Percentiles rank a stretch among this genome's conserved stretches.
Conservation (phyloP, 1,140 invertebrate species). For the Riptortus pedestris region DNA sequence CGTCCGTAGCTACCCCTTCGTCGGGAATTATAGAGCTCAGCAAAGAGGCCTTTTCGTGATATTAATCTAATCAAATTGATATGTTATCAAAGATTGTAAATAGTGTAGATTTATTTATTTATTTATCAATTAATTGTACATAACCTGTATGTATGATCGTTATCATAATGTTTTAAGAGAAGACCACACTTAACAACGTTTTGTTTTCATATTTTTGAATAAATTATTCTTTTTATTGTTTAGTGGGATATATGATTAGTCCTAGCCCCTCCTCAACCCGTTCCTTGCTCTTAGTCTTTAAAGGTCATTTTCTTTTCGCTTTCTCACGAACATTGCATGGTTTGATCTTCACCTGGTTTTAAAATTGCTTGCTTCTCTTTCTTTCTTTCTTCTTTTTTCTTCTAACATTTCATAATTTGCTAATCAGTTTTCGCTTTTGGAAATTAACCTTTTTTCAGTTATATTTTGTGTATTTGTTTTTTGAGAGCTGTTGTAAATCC, state of each 20-base stretch:
- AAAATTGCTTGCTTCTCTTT: too few species aligned
- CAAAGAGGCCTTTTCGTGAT: constrained; percentile 25
- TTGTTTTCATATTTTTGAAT: constrained; percentile 7
- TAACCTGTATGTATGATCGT: neutral
- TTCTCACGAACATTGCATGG: too few species aligned
- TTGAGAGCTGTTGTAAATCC: too few species aligned
- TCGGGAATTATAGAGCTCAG: constrained; percentile 19
- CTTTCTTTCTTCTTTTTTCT: too few species aligned
- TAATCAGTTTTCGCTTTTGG: too few species aligned
- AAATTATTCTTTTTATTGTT: constrained; percentile 9
- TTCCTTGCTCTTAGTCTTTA: neutral
- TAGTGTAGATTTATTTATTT: constrained; percentile 2
- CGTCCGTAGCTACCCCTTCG: constrained; percentile 20
- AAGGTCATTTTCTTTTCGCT: neutral
- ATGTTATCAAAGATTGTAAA: neutral
- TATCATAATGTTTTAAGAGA: neutral
- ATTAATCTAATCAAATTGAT: constrained; percentile 11
- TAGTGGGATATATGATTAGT: neutral
- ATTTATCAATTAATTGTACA: neutral
- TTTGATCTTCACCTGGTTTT: too few species aligned
- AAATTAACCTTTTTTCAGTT: too few species aligned
- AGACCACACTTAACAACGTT: neutral
- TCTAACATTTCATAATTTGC: too few species aligned
- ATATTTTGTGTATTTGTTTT: too few species aligned
- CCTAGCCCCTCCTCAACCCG: neutral